These are phyloP conservation scores for Frankliniella intonsa DNA, from an alignment of 2,888 invertebrate genomes.

Conservation along the genomic window DNA sequence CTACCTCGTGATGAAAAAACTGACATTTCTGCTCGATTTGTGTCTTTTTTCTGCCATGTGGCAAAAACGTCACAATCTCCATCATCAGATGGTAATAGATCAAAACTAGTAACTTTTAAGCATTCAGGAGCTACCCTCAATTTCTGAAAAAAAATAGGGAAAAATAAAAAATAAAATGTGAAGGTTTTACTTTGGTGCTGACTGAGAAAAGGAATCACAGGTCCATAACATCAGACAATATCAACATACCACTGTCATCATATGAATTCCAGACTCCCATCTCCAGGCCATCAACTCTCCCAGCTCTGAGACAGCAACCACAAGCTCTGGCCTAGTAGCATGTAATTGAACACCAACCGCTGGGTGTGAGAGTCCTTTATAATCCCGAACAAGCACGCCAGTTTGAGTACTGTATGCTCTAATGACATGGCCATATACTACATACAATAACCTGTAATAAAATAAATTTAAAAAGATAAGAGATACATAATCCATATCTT, in stretches of 20 bases:
- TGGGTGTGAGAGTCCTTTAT: conserved; percentile 49
- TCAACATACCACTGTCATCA: conserved; percentile 48
- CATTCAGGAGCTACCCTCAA: neutral
- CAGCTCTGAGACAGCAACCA: conserved; percentile 53
- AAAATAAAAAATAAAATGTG: neutral
- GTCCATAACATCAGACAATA: neutral
- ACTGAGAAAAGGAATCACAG: neutral
- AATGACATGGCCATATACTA: conserved; percentile 56
- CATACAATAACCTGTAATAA: conserved; percentile 54
- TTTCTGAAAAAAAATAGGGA: neutral
- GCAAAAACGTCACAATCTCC: conserved; percentile 12
- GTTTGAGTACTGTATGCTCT: conserved; percentile 61
- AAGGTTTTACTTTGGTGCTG: neutral
- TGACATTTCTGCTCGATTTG: neutral
- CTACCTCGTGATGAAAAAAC: conserved; percentile 10
- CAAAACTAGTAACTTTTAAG: neutral
- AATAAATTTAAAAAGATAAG: too few relatives aligned
- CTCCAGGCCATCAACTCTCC: conserved; percentile 56
- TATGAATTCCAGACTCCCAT: conserved; percentile 50
- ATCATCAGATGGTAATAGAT: neutral
- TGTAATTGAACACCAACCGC: conserved; percentile 52
- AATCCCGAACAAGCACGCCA: conserved; percentile 57
- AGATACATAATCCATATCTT: neutral
- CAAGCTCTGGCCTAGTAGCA: conserved; percentile 47
- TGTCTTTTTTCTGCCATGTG: neutral